Evolutionary conservation across 2,797 vertebrate genomes (phyloP).

Genomic region (Anguilla pacifica): DNA sequence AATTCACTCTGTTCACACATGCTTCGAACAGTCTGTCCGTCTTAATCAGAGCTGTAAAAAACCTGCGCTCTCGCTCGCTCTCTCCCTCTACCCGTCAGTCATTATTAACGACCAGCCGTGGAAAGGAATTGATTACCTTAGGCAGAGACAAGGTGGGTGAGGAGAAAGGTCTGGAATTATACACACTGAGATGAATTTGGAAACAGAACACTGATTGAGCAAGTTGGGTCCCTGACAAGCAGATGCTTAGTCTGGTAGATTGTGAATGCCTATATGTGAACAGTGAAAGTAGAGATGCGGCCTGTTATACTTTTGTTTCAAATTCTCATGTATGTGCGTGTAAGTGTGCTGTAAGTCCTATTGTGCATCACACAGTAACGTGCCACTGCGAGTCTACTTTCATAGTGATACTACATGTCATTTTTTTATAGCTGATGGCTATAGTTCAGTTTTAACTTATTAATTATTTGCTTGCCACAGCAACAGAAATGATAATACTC

Average conservation of each 20-base stretch:
- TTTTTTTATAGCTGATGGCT: background rate
- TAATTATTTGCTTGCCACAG: background rate
- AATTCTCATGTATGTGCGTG: background rate
- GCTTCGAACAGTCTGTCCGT: slow-evolving; percentile 50
- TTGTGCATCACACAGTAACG: background rate
- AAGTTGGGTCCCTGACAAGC: background rate
- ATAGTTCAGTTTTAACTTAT: background rate
- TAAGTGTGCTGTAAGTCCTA: background rate
- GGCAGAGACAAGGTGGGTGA: slow-evolving; percentile 47
- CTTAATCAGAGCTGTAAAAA: slow-evolving; percentile 36
- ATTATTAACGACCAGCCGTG: slow-evolving; percentile 52
- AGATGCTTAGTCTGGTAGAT: background rate
- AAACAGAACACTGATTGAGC: background rate
- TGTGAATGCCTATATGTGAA: background rate
- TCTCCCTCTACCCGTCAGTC: slow-evolving; percentile 51
- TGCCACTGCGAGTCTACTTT: background rate
- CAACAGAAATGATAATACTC: background rate
- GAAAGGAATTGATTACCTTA: slow-evolving; percentile 48
- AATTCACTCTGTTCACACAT: slow-evolving; percentile 55
- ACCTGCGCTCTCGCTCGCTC: slow-evolving; percentile 20
- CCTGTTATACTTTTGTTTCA: background rate
- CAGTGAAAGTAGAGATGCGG: background rate
- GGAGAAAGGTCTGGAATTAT: slow-evolving; percentile 34
- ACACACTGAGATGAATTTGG: slow-evolving; percentile 3
- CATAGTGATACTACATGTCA: background rate